phyloP scores from a whole-genome alignment of 2,113 vertebrate genomes.

The Daubentonia madagascariensis region DNA sequence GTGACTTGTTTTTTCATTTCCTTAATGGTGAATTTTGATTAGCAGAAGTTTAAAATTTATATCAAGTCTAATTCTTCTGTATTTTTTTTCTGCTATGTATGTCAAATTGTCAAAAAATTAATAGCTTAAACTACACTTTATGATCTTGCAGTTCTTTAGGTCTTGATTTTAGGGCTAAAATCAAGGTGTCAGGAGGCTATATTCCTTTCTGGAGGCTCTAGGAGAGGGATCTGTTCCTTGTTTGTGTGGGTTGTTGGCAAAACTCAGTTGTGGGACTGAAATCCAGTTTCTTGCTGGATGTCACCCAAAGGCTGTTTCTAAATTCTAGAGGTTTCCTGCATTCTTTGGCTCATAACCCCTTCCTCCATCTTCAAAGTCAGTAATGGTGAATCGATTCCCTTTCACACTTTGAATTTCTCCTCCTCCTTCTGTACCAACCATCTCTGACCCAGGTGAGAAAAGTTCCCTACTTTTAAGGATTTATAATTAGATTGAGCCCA shows the following conservation, averaged over 20 bases:
- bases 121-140: too few relatives aligned
- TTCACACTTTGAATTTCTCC: not conserved
- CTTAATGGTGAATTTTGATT: too few relatives aligned
- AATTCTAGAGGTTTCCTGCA: not conserved
- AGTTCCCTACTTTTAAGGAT: not conserved
- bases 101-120: too few relatives aligned
- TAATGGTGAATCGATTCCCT: not conserved
- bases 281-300: not conserved
- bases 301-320: not conserved
- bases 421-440: not conserved
- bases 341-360: not conserved
- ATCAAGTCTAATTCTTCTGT: too few relatives aligned
- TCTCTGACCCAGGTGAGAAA: not conserved
- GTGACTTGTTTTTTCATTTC: too few relatives aligned
- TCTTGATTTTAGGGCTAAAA: too few relatives aligned
- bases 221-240: not conserved
- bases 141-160: too few relatives aligned
- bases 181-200: not conserved
- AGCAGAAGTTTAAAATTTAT: too few relatives aligned
- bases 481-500: not conserved
- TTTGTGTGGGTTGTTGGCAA: not conserved
- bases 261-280: not conserved
- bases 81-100: too few relatives aligned
- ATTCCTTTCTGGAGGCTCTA: not conserved
- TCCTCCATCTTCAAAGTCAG: not conserved